phyloP scores from a whole-genome alignment of 2,113 vertebrate species.

The Macrotis lagotis region DNA sequence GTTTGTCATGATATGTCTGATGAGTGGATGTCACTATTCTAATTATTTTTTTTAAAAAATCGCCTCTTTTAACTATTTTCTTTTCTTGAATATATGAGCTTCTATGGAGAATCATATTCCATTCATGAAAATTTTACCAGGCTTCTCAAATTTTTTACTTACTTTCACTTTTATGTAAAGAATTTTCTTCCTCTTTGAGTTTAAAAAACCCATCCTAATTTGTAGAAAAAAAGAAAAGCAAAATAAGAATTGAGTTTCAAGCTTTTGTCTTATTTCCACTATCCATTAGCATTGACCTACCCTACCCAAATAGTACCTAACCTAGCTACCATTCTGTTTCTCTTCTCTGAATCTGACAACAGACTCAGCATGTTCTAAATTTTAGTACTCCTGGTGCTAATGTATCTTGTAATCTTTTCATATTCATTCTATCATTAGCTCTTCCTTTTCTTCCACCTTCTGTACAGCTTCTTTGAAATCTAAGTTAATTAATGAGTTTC shows the following conservation, averaged over 20 bases:
- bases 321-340: neutral
- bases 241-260: neutral
- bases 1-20: neutral
- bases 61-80: neutral
- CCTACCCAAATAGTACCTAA: neutral
- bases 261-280: neutral
- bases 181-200: neutral
- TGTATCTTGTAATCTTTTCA: neutral
- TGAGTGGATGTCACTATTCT: neutral
- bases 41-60: neutral
- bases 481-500: neutral
- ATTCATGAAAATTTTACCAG: neutral
- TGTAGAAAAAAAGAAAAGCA: neutral
- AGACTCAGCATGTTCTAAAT: neutral
- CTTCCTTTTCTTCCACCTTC: neutral
- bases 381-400: neutral
- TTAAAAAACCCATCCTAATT: neutral
- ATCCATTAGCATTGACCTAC: neutral
- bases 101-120: neutral
- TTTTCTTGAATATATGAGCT: neutral
- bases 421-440: neutral
- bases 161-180: neutral
- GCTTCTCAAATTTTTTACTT: neutral
- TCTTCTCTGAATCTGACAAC: neutral
- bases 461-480: neutral